These are phyloP conservation scores for Proterorhinus semilunaris DNA, from an alignment of 2,113 vertebrate species.

Conservation along the genomic window DNA sequence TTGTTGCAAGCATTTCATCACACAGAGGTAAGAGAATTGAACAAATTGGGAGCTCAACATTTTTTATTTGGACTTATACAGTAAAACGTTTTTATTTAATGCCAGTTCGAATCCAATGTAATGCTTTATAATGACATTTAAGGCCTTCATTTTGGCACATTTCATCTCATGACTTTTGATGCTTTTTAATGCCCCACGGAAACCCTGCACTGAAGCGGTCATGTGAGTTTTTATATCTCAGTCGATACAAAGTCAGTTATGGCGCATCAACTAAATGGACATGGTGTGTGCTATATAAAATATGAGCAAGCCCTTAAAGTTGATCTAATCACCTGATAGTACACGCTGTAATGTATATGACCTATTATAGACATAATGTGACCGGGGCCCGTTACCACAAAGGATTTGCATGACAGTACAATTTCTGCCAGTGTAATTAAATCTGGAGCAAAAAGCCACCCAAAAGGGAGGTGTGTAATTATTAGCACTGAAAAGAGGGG, in stretches of 20 bases:
- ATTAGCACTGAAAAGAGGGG: constrained; percentile 16
- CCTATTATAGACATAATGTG: constrained; percentile 10
- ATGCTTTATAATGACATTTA: no score
- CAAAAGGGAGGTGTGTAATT: constrained; percentile 11
- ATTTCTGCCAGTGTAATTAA: constrained; percentile 11
- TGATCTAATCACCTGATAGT: not conserved
- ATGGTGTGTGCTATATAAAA: constrained; percentile 5
- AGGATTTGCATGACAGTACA: constrained; percentile 13
- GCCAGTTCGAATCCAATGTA: no score
- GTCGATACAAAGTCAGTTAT: constrained; percentile 5
- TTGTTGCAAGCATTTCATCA: no score
- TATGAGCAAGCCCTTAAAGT: not conserved
- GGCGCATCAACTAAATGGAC: constrained; percentile 5
- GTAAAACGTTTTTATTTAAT: no score
- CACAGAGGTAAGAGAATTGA: no score
- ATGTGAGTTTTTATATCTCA: constrained; percentile 2
- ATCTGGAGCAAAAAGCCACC: constrained; percentile 21
- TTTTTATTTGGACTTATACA: no score
- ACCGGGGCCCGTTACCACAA: not conserved
- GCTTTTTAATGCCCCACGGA: no score
- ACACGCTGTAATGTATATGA: not conserved
- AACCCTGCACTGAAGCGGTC: not conserved
- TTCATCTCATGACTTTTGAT: no score
- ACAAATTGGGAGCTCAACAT: no score
- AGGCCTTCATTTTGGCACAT: no score